Percentiles rank a stretch among this genome's conserved stretches.
Conservation (phyloP, 1,140 invertebrate genomes). For the Ephestia elutella region DNA sequence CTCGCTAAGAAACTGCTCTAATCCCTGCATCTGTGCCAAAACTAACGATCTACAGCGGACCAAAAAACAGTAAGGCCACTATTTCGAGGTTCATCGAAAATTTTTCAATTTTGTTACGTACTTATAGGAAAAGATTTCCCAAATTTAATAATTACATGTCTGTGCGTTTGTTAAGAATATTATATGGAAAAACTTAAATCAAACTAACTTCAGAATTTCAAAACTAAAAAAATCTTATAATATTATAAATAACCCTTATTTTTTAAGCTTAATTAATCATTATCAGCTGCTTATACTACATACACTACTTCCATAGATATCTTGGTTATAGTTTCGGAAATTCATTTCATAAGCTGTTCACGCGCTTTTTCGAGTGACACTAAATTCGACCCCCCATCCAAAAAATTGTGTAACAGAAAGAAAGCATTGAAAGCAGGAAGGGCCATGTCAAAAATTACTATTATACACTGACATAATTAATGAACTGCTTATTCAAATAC, state of each 20-base stretch:
- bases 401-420: conserved; percentile 63
- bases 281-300: no score
- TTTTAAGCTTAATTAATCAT: no score
- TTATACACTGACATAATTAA: conserved; percentile 69
- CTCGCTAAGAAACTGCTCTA: conserved; percentile 37
- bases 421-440: conserved; percentile 67
- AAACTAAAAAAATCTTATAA: no score
- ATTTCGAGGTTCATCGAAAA: conserved; percentile 20
- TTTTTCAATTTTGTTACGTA: neutral
- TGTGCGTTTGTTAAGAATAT: no score
- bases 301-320: no score
- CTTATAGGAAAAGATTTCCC: no score
- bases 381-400: conserved; percentile 31
- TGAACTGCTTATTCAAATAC: conserved; percentile 73
- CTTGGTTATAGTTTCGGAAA: neutral
- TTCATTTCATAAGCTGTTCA: neutral
- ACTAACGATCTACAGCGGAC: conserved; percentile 47
- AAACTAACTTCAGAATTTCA: no score
- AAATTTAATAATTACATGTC: no score
- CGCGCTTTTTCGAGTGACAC: conserved; percentile 4
- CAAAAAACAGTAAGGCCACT: conserved; percentile 30
- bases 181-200: no score
- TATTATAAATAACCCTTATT: no score
- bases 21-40: conserved; percentile 56
- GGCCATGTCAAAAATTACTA: conserved; percentile 70